These are phyloP conservation scores for Calycopis cecrops DNA, from an alignment of 1,140 invertebrate species.

Conservation along the genomic window DNA sequence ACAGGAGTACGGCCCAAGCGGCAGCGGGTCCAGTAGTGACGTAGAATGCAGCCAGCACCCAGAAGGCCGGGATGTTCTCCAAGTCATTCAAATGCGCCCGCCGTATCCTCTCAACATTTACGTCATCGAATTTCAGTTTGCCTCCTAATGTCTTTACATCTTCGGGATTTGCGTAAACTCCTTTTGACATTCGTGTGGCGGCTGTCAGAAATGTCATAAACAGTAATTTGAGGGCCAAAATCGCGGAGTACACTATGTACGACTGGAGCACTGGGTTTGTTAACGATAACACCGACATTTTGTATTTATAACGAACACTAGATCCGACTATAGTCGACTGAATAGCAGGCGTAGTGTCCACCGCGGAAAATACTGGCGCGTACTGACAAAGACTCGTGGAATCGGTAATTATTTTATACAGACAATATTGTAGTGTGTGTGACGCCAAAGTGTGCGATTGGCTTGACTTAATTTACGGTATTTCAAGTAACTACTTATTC, in stretches of 20 bases:
- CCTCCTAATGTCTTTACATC: slow-evolving; percentile 43
- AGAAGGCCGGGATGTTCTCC: slow-evolving; percentile 84
- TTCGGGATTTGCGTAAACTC: slow-evolving; percentile 50
- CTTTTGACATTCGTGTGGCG: slow-evolving; percentile 54
- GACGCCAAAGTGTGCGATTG: no score
- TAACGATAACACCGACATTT: slow-evolving; percentile 43
- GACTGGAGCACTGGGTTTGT: slow-evolving; percentile 62
- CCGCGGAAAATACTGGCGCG: no score
- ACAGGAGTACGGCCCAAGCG: slow-evolving; percentile 73
- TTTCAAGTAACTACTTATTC: no score
- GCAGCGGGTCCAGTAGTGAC: slow-evolving; percentile 77
- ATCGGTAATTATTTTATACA: no score
- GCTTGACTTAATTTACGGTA: no score
- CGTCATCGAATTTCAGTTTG: slow-evolving; percentile 71
- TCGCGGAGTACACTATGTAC: slow-evolving; percentile 71
- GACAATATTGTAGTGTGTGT: no score
- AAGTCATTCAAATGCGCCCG: slow-evolving; percentile 85
- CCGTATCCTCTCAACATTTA: slow-evolving; percentile 71
- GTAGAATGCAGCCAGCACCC: slow-evolving; percentile 79
- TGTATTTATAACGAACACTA: slow-evolving; percentile 7
- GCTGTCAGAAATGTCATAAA: slow-evolving; percentile 67
- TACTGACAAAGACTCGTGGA: no score
- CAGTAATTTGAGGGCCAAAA: slow-evolving; percentile 76
- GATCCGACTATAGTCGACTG: no score
- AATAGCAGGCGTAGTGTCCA: no score